Base-by-base conservation (phyloP, 2,797 vertebrate species). In the Phoxinus dragarum region DNA sequence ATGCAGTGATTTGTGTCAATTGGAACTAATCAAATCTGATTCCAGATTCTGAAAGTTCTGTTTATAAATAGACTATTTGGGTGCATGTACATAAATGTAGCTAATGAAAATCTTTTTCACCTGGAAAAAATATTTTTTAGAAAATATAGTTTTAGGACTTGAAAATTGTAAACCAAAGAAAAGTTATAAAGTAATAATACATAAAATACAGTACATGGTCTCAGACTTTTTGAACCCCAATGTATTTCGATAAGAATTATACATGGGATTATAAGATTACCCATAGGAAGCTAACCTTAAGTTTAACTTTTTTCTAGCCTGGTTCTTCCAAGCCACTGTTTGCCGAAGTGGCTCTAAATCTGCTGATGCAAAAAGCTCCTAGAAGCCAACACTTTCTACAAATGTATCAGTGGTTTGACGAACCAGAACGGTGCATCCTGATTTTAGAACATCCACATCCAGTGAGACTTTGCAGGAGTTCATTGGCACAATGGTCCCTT, bases 331-430 rank as follows among this genome's bases (percentile, higher is more conserved):
- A 27, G 16, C 76, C 76, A 0, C 23, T 79, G n/a, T 44, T 79
- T 17, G 9, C 6, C 0, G 76, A 79, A 66, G 76, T 79, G 76
- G 76, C 76, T 44, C 16, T 79, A 31, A 79, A 79, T 61, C 9
- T 64, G n/a, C 40, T 44, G 9, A 9, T 79, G 42, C 40, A 66
- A 21, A 64, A 19, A 34, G 23, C 76, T 31, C 56, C 56, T 11
- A 61, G 59, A 61, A 61, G 11, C 11, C 59, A 61, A 61, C 10
- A 27, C 11, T 11, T 61, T 27, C 59, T 61, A 27, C 59, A 27
- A 61, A 61, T 61, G n/a, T 14, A 61, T 61, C 59, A 61, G n/a
- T 61, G 59, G 77, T 79, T 79, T 47, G 77, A 79, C 10, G 56
- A 78, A n/a, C 14, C n/a, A 44, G 2, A 47, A 2, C 4, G 0